These are phyloP conservation scores for Tricholauxania praeusta DNA, from an alignment of 2,888 invertebrate genomes.

Conservation along the genomic window DNA sequence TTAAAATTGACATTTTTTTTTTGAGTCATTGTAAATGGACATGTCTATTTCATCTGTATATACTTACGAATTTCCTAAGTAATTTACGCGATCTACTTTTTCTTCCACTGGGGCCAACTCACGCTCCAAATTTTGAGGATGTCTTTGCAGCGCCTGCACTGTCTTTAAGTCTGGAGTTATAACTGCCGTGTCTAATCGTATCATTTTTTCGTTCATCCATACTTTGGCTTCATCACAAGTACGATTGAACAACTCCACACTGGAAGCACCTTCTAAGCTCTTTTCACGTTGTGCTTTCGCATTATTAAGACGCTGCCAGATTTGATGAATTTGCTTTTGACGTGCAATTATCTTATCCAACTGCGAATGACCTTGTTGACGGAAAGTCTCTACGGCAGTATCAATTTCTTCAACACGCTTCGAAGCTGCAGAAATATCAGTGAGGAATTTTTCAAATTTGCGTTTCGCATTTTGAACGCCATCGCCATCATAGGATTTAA, in stretches of 20 bases:
- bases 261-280: constrained; percentile 90
- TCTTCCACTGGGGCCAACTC: constrained; percentile 95
- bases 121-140: constrained; percentile 93
- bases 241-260: constrained; percentile 94
- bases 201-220: constrained; percentile 98
- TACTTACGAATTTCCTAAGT: constrained; percentile 85
- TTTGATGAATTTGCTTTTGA: constrained; percentile 86
- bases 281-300: constrained; percentile 91
- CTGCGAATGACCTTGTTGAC: constrained; percentile 87
- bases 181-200: constrained; percentile 83
- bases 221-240: constrained; percentile 96
- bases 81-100: constrained; percentile 88
- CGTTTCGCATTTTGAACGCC: constrained; percentile 93
- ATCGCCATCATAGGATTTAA: constrained; percentile 84
- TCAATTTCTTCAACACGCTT: constrained; percentile 92
- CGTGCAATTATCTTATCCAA: constrained; percentile 81
- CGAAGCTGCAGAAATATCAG: constrained; percentile 93
- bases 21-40: not conserved
- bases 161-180: constrained; percentile 89
- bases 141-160: constrained; percentile 89
- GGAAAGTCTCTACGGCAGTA: constrained; percentile 86
- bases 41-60: not conserved
- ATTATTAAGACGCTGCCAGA: constrained; percentile 89
- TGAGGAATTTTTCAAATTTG: constrained; percentile 97
- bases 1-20: not conserved